Conservation (phyloP, 2,113 vertebrate genomes). For the Edolisoma coerulescens region DNA sequence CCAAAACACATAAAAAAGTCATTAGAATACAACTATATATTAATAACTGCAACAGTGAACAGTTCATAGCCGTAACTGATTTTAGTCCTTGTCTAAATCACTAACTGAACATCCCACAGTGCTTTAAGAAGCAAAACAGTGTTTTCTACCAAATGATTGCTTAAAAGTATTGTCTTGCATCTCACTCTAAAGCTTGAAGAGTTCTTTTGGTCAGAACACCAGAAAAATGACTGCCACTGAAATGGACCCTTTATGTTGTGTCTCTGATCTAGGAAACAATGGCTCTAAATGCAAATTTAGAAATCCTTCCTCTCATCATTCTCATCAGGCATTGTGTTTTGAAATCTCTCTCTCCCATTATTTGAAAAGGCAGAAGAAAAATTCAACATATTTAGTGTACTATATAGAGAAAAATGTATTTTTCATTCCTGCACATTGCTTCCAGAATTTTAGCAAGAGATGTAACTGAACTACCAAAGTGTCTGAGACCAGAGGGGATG, state of each 20-base stretch:
- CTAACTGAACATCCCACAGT: neutral
- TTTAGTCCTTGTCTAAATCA: neutral
- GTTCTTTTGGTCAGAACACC: neutral
- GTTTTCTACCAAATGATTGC: neutral
- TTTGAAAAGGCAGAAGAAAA: neutral
- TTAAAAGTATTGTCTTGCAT: neutral
- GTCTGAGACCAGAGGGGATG: neutral
- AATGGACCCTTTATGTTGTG: neutral
- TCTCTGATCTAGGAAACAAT: neutral
- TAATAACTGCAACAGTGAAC: neutral
- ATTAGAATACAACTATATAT: neutral
- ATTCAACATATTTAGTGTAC: neutral
- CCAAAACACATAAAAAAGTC: neutral
- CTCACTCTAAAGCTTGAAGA: neutral
- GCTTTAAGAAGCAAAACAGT: neutral
- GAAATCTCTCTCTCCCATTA: neutral
- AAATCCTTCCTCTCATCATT: neutral
- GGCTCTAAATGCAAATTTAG: neutral
- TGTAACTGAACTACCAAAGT: neutral
- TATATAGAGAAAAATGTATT: neutral
- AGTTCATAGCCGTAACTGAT: neutral
- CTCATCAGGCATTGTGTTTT: neutral
- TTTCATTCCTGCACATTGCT: neutral
- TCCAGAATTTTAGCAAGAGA: neutral
- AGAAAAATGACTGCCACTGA: neutral